Base-by-base conservation (phyloP, 1,140 invertebrate genomes). In the Caerostris darwini region DNA sequence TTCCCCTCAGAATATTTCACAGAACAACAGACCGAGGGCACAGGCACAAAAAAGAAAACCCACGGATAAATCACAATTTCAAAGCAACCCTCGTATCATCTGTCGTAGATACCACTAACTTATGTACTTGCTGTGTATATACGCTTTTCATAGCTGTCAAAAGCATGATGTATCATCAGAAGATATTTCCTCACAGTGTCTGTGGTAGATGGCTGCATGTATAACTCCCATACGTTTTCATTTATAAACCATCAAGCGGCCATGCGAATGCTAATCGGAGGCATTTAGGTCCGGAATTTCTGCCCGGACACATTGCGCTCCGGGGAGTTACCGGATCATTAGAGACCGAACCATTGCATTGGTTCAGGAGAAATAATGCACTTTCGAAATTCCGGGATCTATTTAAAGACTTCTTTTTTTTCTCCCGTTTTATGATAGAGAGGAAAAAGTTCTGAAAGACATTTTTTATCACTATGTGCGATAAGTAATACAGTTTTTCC, bases 211-310 rank as follows among this genome's bases (percentile, higher is more conserved):
- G 64, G 3, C 50, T 10, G 61, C 14, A 19, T 56, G 81, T 57
- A 19, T 57, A 50, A 34, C 19, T 12, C 89, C 89, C 69, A 82
- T 82, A 82, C 90, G 59, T 92, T 92, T 92, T 92, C 90, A 92
- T 92, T 67, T 92, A 92, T 92, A 92, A 83, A 92, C 69, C 90
- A 92, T 92, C 90, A 83, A 19, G 34, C 77, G 85, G 77, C 67
- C 58, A 92, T 92, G 54, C 90, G 77, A 92, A 92, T 92, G 71
- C 81, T 92, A 92, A 92, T 81, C 71, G 19, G 59, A 85, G 90
- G 90, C 71, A 92, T 92, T 92, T 85, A 92, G 50, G 61, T 34
- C 90, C 59, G 69, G 64, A 71, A 85, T 57, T 67, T 54, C 19
- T 81, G 71, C 34, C 34, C 89, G 69, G 53, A 58, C 89, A 71